Percentiles rank a stretch among this genome's conserved stretches.
phyloP scores from a whole-genome alignment of 2,113 vertebrate genomes.

The Corythoichthys haematopterus region DNA sequence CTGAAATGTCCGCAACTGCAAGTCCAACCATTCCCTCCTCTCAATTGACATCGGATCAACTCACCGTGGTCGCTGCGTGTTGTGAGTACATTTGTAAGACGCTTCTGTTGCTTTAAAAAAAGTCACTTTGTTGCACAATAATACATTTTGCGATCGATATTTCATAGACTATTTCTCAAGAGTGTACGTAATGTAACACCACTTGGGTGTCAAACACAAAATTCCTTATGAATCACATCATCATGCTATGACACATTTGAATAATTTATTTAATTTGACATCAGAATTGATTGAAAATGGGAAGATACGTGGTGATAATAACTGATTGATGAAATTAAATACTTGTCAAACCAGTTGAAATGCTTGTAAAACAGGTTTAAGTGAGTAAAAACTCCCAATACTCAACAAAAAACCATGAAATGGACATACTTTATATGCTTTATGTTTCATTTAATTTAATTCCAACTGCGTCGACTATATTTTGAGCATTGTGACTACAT shows the following conservation, averaged over 20 bases:
- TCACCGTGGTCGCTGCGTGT: constrained; percentile 65
- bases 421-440: not conserved
- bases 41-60: constrained; percentile 58
- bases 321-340: not conserved
- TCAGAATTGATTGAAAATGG: not conserved
- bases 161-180: not conserved
- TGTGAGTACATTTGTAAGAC: constrained; percentile 59
- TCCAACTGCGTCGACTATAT: not conserved
- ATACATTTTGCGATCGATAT: not conserved
- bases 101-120: not conserved
- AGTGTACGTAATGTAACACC: no score
- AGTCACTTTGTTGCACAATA: constrained; percentile 4
- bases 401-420: not conserved
- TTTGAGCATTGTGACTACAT: not conserved
- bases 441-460: not conserved
- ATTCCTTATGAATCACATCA: not conserved
- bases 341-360: not conserved
- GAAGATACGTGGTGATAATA: not conserved
- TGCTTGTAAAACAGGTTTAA: not conserved
- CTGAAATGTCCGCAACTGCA: constrained; percentile 64
- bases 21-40: constrained; percentile 51
- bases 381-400: not conserved
- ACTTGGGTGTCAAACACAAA: not conserved
- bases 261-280: not conserved
- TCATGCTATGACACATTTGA: not conserved